Evolutionary conservation across 2,888 invertebrate species (phyloP).

Genomic region (Chaetogeoica ovagalla): DNA sequence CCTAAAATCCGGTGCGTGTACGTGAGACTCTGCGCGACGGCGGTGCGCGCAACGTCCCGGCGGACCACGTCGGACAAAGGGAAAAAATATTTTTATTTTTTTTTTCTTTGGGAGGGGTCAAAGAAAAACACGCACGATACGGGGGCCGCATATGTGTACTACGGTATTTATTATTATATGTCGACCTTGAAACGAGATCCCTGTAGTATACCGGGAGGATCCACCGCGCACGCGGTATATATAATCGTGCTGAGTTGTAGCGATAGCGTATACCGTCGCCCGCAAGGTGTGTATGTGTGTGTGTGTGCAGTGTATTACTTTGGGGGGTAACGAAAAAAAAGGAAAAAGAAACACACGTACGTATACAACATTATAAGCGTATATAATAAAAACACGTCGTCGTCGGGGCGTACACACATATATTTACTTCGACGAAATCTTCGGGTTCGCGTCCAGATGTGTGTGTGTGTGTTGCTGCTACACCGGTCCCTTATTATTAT

Average conservation of each 20-base stretch:
- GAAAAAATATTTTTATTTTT: neutral
- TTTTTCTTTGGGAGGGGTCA: slow-evolving; percentile 19
- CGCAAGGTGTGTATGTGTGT: slow-evolving; percentile 25
- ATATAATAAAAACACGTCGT: neutral
- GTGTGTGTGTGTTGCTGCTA: slow-evolving; percentile 11
- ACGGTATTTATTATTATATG: neutral
- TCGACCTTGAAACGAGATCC: neutral
- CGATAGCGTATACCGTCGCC: neutral
- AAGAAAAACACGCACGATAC: neutral
- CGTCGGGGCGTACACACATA: neutral
- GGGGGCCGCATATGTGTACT: neutral
- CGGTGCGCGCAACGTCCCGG: neutral
- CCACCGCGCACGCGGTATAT: neutral
- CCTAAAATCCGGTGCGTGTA: slow-evolving; percentile 41
- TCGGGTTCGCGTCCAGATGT: slow-evolving; percentile 49
- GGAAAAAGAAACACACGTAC: neutral
- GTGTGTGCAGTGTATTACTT: slow-evolving; percentile 7
- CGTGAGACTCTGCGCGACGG: slow-evolving; percentile 12
- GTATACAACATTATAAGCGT: neutral
- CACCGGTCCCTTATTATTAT: slow-evolving; percentile 39
- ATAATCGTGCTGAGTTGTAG: too few relatives aligned
- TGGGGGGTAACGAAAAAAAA: neutral
- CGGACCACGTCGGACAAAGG: slow-evolving; percentile 9
- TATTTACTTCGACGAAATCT: slow-evolving; percentile 18
- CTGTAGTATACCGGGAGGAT: neutral